Evolutionary conservation across 2,113 vertebrate species (phyloP).

Genomic region (Struthidea cinerea): DNA sequence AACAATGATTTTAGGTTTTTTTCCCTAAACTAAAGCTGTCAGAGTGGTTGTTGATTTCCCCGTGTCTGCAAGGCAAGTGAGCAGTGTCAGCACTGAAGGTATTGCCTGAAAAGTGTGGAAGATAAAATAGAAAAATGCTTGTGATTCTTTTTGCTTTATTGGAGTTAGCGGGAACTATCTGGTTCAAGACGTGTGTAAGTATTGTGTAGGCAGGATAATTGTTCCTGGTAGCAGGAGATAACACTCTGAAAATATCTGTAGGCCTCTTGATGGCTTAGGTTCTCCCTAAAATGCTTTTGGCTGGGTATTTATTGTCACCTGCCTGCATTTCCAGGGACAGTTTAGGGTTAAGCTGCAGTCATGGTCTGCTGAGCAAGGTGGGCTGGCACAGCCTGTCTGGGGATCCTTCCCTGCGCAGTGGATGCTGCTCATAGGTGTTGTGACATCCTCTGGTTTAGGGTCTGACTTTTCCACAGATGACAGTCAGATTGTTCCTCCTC

Average conservation of each 20-base stretch:
- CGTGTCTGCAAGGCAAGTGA: background rate
- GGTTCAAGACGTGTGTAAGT: background rate
- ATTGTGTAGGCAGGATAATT: background rate
- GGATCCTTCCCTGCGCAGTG: background rate
- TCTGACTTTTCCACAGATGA: background rate
- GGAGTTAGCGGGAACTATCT: background rate
- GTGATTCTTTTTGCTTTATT: background rate
- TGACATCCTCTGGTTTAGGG: background rate
- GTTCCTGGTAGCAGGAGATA: background rate
- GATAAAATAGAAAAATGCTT: background rate
- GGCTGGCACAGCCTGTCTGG: background rate
- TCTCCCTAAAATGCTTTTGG: background rate
- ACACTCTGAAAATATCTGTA: background rate
- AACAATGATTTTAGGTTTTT: background rate
- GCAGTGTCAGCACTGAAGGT: background rate
- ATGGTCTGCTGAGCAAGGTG: background rate
- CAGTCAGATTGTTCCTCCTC: background rate
- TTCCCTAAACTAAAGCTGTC: background rate
- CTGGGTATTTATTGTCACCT: background rate
- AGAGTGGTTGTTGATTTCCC: background rate
- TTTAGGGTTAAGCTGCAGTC: background rate
- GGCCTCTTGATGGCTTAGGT: background rate
- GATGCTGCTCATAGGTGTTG: background rate
- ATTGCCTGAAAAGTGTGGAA: background rate
- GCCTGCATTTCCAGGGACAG: background rate